Evolutionary conservation across 2,113 vertebrate species (phyloP), one percentile per base, ranked within the genome.

Genomic region (Holacanthus passer): DNA sequence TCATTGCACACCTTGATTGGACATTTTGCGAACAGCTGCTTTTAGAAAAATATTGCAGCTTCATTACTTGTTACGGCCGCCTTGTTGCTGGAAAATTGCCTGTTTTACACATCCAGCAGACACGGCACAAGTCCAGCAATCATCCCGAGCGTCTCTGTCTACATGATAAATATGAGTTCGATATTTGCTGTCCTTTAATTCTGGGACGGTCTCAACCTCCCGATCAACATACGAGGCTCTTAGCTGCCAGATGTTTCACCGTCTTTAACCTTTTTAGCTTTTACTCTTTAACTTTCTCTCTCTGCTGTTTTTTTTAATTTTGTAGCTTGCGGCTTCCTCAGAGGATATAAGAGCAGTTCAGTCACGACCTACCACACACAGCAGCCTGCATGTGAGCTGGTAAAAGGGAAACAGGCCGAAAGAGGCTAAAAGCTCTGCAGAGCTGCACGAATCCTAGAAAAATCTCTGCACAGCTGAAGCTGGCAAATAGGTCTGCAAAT

Each of bases 1-100:
- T 97, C 95, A 96, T 96, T 92, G 94, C 94, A 93, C 91, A 94
- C 84, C 94, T 96, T 94, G 94, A 96, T 96, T 95, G 89, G 56
- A 75, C 83, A 88, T 87, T 93, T 91, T 94, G 90, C 87, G 93
- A 94, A 96, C 95, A 93, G 91, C 81, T 88, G 92, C 95, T 96
- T 88, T 96, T 96, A 95, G 85, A 96, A 97, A 96, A 56, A 58
- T 31, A 58, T 9, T 31, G 27, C 55, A 69, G 27, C 22, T 37
- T 24, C 7, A 53, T 52, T n/a, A 37, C 3, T 50, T 19, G 35
- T 7, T 17, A 27, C 5, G 4, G n/a, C 39, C 20, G 1, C 8
- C 3, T 19, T 65, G 10, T 47, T 7, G 20, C n/a, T 29, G 6
- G 10, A 32, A 48, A 48, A 50, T 14, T 31, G 9, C 17, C 17